These are phyloP conservation scores for Orthosia cruda DNA, from an alignment of 2,888 invertebrate genomes.

Conservation along the genomic window DNA sequence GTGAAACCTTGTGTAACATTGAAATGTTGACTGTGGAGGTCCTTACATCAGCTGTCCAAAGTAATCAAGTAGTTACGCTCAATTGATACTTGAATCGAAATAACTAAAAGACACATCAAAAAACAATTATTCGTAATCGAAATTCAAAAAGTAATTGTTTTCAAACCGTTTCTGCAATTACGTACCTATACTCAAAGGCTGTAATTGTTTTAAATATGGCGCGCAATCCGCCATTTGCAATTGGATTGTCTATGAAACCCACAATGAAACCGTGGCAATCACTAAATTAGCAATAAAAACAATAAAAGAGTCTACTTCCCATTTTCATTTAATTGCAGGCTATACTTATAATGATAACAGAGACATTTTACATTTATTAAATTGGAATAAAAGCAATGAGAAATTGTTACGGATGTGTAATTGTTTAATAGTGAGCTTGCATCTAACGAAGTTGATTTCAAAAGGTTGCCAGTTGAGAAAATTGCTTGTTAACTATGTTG, in stretches of 20 bases:
- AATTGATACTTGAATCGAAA: slow-evolving; percentile 43
- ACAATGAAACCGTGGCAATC: slow-evolving; percentile 33
- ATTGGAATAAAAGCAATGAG: slow-evolving; percentile 26
- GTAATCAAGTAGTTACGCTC: slow-evolving; percentile 43
- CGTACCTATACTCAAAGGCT: neutral
- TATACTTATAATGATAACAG: slow-evolving; percentile 10
- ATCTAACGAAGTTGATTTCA: slow-evolving; percentile 14
- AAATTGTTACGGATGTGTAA: slow-evolving; percentile 12
- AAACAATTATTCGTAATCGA: slow-evolving; percentile 32
- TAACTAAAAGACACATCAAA: slow-evolving; percentile 20
- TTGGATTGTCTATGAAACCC: slow-evolving; percentile 31
- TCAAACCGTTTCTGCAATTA: slow-evolving; percentile 29
- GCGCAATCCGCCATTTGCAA: slow-evolving; percentile 34
- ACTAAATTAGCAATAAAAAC: slow-evolving; percentile 49
- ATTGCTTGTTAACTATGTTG: slow-evolving; percentile 16
- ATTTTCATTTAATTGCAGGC: slow-evolving; percentile 23
- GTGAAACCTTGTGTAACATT: slow-evolving; percentile 21
- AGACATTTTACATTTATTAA: slow-evolving; percentile 32
- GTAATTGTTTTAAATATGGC: slow-evolving; percentile 45
- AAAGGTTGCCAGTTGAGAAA: slow-evolving; percentile 42
- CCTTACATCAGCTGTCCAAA: slow-evolving; percentile 25
- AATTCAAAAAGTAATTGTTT: slow-evolving; percentile 21
- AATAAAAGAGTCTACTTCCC: slow-evolving; percentile 23
- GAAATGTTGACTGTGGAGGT: slow-evolving; percentile 10
- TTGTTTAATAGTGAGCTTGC: slow-evolving; percentile 8